phyloP scores from a whole-genome alignment of 2,113 vertebrate genomes.

The Dipodomys ordii region DNA sequence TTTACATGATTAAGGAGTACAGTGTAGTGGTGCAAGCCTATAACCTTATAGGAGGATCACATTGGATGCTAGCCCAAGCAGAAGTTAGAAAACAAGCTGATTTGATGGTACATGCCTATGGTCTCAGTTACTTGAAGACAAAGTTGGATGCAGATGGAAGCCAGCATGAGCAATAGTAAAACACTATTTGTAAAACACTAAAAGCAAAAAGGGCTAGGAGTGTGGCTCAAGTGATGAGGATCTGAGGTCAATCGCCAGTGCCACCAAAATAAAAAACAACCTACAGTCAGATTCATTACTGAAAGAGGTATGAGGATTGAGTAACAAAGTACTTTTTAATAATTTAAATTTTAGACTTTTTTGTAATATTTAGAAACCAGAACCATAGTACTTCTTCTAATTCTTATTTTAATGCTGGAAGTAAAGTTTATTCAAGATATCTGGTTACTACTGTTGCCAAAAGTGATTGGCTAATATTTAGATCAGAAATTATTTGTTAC shows the following conservation, averaged over 20 bases:
- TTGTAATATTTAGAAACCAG: conserved; percentile 23
- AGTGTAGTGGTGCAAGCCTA: too few relatives aligned
- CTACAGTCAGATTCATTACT: not conserved
- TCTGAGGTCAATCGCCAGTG: too few relatives aligned
- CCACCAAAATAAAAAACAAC: not conserved
- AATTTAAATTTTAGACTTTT: conserved; percentile 36
- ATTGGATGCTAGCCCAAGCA: too few relatives aligned
- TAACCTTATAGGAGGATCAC: too few relatives aligned
- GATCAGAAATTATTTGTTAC: conserved; percentile 47
- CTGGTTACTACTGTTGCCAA: not conserved
- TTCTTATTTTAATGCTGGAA: conserved; percentile 52
- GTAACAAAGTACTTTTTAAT: conserved; percentile 23
- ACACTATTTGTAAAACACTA: too few relatives aligned
- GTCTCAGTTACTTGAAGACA: too few relatives aligned
- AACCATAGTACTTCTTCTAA: not conserved
- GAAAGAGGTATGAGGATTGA: not conserved
- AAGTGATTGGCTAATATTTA: not conserved
- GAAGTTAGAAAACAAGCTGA: too few relatives aligned
- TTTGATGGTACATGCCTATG: too few relatives aligned
- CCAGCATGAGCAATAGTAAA: too few relatives aligned
- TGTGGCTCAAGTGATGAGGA: too few relatives aligned
- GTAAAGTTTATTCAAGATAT: conserved; percentile 24
- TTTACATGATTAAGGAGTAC: not conserved
- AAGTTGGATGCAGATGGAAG: too few relatives aligned
- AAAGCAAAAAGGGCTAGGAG: too few relatives aligned